phyloP scores from a whole-genome alignment of 2,888 invertebrate species.

The Melieria picta region DNA sequence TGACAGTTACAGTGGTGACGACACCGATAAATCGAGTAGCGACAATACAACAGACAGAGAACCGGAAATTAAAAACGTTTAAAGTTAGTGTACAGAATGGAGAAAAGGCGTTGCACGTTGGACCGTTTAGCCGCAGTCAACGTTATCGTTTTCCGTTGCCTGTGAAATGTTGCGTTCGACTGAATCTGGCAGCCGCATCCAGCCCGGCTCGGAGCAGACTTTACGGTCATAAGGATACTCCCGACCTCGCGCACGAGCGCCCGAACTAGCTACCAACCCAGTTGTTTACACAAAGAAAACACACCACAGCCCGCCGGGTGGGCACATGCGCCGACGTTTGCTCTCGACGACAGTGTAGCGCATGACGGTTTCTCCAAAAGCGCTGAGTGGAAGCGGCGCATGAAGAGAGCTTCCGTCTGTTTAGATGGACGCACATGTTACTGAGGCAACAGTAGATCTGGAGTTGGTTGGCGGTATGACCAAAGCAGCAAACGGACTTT shows the following conservation, averaged over 20 bases:
- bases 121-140: conserved; percentile 29
- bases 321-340: conserved; percentile 46
- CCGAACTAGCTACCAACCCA: not conserved
- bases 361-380: conserved; percentile 38
- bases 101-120: conserved; percentile 41
- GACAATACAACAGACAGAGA: conserved; percentile 32
- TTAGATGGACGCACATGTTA: too few species aligned
- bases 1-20: not conserved
- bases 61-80: conserved; percentile 46
- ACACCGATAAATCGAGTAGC: not conserved
- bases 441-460: not conserved
- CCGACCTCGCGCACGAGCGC: not conserved
- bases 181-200: conserved; percentile 5
- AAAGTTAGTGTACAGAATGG: conserved; percentile 11
- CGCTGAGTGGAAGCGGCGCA: too few species aligned
- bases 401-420: too few species aligned
- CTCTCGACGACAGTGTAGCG: conserved; percentile 1
- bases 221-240: too few species aligned
- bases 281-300: conserved; percentile 24
- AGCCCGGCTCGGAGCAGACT: not conserved
- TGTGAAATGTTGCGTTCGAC: conserved; percentile 29
- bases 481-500: not conserved
- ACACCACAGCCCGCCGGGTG: conserved; percentile 25
- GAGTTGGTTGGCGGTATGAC: not conserved
- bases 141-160: not conserved